Conservation (phyloP, 2,888 invertebrate genomes). For the Ochlodes sylvanus region DNA sequence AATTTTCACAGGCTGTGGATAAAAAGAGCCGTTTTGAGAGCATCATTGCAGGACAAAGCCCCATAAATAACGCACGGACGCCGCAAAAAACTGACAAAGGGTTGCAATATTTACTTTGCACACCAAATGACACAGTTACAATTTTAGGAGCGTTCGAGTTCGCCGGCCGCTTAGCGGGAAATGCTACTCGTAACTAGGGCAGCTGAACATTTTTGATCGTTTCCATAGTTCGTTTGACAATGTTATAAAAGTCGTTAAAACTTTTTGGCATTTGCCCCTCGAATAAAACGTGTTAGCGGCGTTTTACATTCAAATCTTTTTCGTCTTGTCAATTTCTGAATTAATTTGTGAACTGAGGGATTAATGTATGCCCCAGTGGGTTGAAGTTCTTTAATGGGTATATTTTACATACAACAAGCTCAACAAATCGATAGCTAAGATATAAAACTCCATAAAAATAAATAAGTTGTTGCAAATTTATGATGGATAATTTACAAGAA, state of each 20-base stretch:
- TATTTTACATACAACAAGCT: no score
- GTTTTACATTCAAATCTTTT: neutral
- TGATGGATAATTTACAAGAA: no score
- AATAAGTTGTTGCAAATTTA: no score
- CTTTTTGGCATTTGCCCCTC: neutral
- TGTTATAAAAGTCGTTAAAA: slow-evolving; percentile 11
- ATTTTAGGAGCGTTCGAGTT: slow-evolving; percentile 11
- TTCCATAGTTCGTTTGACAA: slow-evolving; percentile 13
- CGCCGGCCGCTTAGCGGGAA: slow-evolving; percentile 13
- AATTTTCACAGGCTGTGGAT: slow-evolving; percentile 25
- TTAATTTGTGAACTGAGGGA: neutral
- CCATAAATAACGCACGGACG: slow-evolving; percentile 26
- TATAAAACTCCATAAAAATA: no score
- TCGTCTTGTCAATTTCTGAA: neutral
- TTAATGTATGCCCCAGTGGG: neutral
- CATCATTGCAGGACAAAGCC: slow-evolving; percentile 34
- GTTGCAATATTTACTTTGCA: slow-evolving; percentile 29
- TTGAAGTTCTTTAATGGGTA: no score
- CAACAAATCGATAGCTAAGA: no score
- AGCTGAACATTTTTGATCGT: slow-evolving; percentile 13
- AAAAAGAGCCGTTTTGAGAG: slow-evolving; percentile 29
- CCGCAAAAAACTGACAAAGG: slow-evolving; percentile 29
- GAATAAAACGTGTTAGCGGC: neutral
- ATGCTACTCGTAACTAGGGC: slow-evolving; percentile 6
- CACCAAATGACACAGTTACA: slow-evolving; percentile 28